phyloP scores from a whole-genome alignment of 2,888 invertebrate species.

The Kryphioiulus occultus region DNA sequence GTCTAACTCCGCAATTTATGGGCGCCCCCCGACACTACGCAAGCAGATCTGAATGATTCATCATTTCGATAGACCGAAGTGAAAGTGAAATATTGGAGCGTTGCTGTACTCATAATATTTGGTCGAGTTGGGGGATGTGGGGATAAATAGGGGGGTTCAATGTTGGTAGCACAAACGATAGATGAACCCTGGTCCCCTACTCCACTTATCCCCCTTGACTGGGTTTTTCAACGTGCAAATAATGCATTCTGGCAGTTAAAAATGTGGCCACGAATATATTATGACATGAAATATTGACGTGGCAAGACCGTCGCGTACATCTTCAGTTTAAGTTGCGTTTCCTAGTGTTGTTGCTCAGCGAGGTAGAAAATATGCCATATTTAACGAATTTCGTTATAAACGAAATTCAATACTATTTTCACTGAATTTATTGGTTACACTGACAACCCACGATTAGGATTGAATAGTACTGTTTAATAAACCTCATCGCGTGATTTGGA shows the following conservation, averaged over 20 bases:
- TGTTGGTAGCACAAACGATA: not conserved
- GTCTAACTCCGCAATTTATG: not conserved
- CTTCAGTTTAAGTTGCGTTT: not conserved
- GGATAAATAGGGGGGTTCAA: not conserved
- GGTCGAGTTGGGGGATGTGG: not conserved
- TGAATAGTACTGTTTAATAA: too few species aligned
- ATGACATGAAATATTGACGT: not conserved
- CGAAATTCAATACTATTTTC: too few species aligned
- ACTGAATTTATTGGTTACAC: too few species aligned
- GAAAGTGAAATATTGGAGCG: not conserved
- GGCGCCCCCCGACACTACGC: not conserved
- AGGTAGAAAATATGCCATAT: too few species aligned
- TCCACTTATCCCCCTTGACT: not conserved
- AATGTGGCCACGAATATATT: not conserved
- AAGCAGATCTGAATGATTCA: slow-evolving; percentile 1
- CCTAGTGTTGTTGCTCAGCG: too few species aligned
- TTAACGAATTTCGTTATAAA: too few species aligned
- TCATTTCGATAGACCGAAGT: slow-evolving; percentile 23
- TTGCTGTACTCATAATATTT: slow-evolving; percentile 23
- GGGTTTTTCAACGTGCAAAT: not conserved
- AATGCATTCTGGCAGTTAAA: slow-evolving; percentile 13
- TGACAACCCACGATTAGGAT: too few species aligned
- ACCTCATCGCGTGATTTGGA: too few species aligned
- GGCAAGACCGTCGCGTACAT: not conserved
- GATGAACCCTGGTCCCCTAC: not conserved